Percentiles rank a stretch among this genome's conserved stretches.
These are phyloP conservation scores for Rousettus madagascariensis DNA, from an alignment of 2,797 vertebrate species.

Conservation along the genomic window DNA sequence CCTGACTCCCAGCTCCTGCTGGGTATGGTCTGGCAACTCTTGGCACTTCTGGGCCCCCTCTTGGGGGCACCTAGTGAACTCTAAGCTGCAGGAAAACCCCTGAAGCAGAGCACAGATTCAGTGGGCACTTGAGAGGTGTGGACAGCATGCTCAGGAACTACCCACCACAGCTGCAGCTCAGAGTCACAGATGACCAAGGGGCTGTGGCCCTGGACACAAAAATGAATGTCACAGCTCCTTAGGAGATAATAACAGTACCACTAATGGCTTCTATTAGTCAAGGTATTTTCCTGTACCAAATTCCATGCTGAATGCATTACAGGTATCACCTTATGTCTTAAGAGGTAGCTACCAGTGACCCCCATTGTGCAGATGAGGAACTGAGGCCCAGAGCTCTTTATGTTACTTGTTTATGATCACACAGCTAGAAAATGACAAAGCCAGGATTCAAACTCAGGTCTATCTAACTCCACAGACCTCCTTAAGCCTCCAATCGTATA, in stretches of 20 bases:
- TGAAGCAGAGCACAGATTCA: background rate
- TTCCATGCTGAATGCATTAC: background rate
- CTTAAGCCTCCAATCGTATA: background rate
- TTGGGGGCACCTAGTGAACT: background rate
- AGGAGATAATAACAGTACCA: background rate
- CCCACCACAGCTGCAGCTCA: background rate
- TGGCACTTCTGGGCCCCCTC: background rate
- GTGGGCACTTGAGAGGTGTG: fast-evolving
- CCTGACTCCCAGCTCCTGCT: background rate
- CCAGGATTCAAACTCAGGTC: background rate
- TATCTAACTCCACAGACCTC: background rate
- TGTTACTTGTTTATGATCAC: background rate
- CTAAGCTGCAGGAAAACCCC: background rate
- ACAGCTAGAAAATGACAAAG: background rate
- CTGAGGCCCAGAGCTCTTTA: background rate
- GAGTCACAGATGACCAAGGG: background rate
- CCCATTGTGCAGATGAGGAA: background rate
- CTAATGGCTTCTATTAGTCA: background rate
- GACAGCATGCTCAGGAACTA: background rate
- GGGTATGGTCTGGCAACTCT: background rate
- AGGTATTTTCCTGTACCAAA: background rate
- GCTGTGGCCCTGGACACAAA: background rate
- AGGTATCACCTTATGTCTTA: background rate
- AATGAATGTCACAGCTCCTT: background rate
- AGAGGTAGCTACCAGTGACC: background rate